Evolutionary conservation across 1,140 invertebrate species (phyloP), one percentile per base, ranked within the genome.

Genomic region (Ceratina japonica): DNA sequence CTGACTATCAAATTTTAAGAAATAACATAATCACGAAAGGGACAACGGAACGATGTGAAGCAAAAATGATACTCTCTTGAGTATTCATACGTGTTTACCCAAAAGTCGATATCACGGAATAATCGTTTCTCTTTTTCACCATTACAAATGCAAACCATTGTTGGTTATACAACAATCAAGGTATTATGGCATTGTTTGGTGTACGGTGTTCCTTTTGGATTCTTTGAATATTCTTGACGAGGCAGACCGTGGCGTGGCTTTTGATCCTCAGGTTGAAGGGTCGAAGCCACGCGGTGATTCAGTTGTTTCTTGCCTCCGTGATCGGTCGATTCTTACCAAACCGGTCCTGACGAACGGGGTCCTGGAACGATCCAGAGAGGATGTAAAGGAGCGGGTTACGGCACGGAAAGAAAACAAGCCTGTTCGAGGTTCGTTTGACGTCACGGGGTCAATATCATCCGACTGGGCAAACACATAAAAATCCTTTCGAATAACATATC

Each of bases 371-470:
- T 44, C 81, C 83, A 59, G 83, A 22, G 78, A 84, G 74, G 83
- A 84, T 75, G 44, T 64, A 65, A 59, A 76, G 73, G 72, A 69
- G 73, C 31, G 56, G 20, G 49, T 69, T 56, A 80, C 78, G 68
- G 68, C 73, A 81, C 65, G 69, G 77, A 74, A 75, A 84, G 77
- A 58, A 84, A 73, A 61, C n/a, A 76, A 78, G 79, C 71, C 85
- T 81, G 81, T 77, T 80, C 82, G 75, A 87, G 82, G 69, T 86
- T 85, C 64, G 79, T 52, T 78, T 86, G 83, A 86, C 84, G 79
- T 86, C 83, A 84, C 79, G 59, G 44, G 87, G 85, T 89, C 87
- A 88, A 88, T 83, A 84, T 88, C 83, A 84, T 59, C 73, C 37
- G 37, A 10, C 49, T 49, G 44, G 10, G 58, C 66, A 52, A 62